Percentiles rank a stretch among this genome's conserved stretches.
These are phyloP conservation scores for Lepidocyrtoides sp. DNA, from an alignment of 2,888 invertebrate genomes.

Conservation along the genomic window DNA sequence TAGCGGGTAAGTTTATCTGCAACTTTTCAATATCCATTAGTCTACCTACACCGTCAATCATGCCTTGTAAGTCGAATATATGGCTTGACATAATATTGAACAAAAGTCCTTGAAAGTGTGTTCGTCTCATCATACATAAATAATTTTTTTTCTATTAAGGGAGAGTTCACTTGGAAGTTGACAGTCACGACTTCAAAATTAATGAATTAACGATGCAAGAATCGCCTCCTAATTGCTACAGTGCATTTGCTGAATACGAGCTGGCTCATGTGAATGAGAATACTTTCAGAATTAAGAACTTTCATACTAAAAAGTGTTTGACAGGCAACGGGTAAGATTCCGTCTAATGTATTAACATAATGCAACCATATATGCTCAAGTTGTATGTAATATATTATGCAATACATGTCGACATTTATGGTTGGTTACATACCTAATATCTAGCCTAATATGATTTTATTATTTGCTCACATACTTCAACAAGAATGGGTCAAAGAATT, in stretches of 20 bases:
- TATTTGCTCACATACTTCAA: too few relatives aligned
- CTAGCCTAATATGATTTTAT: too few relatives aligned
- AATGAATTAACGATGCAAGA: slow-evolving; percentile 69
- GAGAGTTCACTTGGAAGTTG: slow-evolving; percentile 53
- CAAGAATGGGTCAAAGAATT: slow-evolving; percentile 48
- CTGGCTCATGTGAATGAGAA: slow-evolving; percentile 45
- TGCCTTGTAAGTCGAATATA: too few relatives aligned
- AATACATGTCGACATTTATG: too few relatives aligned
- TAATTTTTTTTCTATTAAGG: slow-evolving; percentile 29
- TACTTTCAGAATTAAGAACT: slow-evolving; percentile 56
- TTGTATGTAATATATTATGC: too few relatives aligned
- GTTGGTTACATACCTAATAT: too few relatives aligned
- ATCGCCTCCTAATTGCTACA: slow-evolving; percentile 61
- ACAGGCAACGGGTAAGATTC: slow-evolving; percentile 62
- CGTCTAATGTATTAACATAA: background rate
- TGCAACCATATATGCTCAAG: too few relatives aligned
- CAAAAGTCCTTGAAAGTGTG: too few relatives aligned
- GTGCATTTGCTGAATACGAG: slow-evolving; percentile 67
- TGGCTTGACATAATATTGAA: too few relatives aligned
- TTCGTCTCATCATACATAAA: background rate
- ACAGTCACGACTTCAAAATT: slow-evolving; percentile 71
- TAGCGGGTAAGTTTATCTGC: slow-evolving; percentile 23
- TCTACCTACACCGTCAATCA: background rate
- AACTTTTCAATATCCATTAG: background rate
- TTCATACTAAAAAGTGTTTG: slow-evolving; percentile 68